phyloP scores from a whole-genome alignment of 2,797 vertebrate genomes.

The Sardinella longiceps region DNA sequence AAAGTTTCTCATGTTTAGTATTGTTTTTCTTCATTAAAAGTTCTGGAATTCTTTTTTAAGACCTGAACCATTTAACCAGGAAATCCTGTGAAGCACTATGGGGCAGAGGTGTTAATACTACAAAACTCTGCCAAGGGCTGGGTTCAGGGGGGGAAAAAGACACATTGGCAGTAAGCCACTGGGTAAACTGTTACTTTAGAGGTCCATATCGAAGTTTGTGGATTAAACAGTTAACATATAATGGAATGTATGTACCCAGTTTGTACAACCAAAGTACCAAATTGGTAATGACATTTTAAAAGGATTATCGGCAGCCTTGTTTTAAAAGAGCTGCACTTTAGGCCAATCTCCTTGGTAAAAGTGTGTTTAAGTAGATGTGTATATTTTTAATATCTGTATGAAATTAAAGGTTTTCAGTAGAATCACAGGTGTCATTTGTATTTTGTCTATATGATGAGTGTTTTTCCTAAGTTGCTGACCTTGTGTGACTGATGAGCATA shows the following conservation, averaged over 20 bases:
- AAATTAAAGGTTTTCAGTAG: slow-evolving; percentile 21
- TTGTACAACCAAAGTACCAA: slow-evolving; percentile 17
- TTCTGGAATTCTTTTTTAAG: neutral
- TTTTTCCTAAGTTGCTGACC: too few species aligned
- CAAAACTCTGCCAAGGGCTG: neutral
- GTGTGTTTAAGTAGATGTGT: slow-evolving; percentile 12
- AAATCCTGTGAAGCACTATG: neutral
- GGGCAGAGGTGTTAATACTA: neutral
- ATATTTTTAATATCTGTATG: slow-evolving; percentile 32
- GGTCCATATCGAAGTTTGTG: neutral
- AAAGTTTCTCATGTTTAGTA: too few species aligned
- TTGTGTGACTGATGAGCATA: too few species aligned
- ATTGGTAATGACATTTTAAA: slow-evolving; percentile 17
- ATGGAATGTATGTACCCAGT: neutral
- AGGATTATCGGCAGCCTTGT: slow-evolving; percentile 6
- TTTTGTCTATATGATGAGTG: neutral
- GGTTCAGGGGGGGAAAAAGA: neutral
- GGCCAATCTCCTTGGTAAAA: neutral
- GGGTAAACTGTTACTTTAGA: neutral
- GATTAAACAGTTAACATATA: slow-evolving; percentile 4
- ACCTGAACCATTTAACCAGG: neutral
- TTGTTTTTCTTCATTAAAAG: neutral
- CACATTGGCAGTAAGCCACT: neutral
- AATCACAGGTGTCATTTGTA: neutral
- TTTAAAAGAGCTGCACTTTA: slow-evolving; percentile 23